Conservation (phyloP, 1,140 invertebrate genomes). For the Araneus ventricosus region DNA sequence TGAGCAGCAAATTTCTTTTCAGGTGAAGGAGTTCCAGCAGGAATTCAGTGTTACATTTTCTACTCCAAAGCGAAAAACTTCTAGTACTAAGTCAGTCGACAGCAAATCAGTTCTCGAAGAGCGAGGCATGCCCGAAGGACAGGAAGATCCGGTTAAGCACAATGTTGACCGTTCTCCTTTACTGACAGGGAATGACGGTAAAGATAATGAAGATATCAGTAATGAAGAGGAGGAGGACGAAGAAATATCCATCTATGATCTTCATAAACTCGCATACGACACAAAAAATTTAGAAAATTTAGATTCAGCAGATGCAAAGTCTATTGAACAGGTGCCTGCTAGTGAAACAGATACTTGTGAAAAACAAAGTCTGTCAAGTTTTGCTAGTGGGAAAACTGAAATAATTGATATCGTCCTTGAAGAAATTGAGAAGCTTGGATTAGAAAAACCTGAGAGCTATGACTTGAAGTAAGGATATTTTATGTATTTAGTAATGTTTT, state of each 20-base stretch:
- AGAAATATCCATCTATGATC: constrained; percentile 72
- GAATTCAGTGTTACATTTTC: constrained; percentile 68
- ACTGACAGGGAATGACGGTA: constrained; percentile 48
- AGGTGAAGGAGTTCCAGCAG: constrained; percentile 28
- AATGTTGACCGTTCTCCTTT: constrained; percentile 34
- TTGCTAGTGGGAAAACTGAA: background rate
- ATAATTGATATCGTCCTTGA: constrained; percentile 35
- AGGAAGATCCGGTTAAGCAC: constrained; percentile 80
- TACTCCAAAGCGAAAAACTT: constrained; percentile 28
- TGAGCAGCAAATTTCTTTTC: constrained; percentile 7
- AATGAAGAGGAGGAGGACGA: constrained; percentile 42
- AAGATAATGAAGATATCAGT: constrained; percentile 7
- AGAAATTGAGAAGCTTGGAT: constrained; percentile 50
- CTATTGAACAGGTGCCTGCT: background rate
- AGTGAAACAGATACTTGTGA: background rate
- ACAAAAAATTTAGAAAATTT: background rate
- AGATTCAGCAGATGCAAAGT: background rate
- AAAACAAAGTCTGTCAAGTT: constrained; percentile 3
- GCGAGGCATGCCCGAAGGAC: constrained; percentile 81
- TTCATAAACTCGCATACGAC: constrained; percentile 7
- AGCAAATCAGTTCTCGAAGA: constrained; percentile 39
- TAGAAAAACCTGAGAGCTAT: constrained; percentile 37
- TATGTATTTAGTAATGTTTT: background rate
- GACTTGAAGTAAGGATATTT: constrained; percentile 42
- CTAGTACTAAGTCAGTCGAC: background rate